phyloP scores from a whole-genome alignment of 2,113 vertebrate genomes.

The Crotalus horridus region DNA sequence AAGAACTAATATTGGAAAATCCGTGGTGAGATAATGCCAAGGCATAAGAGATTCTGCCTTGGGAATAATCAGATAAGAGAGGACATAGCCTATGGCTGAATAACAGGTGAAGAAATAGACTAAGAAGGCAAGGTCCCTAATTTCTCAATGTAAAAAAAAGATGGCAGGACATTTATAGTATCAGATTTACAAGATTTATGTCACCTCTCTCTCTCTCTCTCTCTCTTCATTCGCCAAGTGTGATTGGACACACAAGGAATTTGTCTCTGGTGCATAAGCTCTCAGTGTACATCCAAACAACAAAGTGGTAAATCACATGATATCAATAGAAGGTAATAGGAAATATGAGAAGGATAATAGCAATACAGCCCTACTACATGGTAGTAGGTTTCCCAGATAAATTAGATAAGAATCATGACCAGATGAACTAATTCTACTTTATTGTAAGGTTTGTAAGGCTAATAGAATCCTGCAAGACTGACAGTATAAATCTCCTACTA shows the following conservation, averaged over 20 bases:
- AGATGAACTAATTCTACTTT: too few relatives aligned
- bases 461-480: too few relatives aligned
- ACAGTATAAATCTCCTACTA: not conserved
- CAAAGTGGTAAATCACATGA: too few relatives aligned
- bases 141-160: not conserved
- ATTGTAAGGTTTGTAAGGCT: too few relatives aligned
- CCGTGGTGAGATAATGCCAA: not conserved
- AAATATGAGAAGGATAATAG: too few relatives aligned
- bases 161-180: not conserved
- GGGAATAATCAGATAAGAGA: not conserved
- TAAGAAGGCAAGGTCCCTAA: not conserved
- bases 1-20: not conserved
- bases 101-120: too few relatives aligned
- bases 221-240: not conserved
- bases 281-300: too few relatives aligned
- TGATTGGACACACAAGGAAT: not conserved
- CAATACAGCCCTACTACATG: too few relatives aligned
- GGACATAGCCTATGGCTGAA: not conserved
- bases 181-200: not conserved
- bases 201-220: not conserved
- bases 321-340: too few relatives aligned
- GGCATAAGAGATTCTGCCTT: not conserved
- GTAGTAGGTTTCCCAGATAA: too few relatives aligned
- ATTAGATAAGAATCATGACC: too few relatives aligned
- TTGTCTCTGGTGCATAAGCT: not conserved